Evolutionary conservation across 2,113 vertebrate species (phyloP), one percentile per base, ranked within the genome.

Genomic region (Alexandromys fortis): DNA sequence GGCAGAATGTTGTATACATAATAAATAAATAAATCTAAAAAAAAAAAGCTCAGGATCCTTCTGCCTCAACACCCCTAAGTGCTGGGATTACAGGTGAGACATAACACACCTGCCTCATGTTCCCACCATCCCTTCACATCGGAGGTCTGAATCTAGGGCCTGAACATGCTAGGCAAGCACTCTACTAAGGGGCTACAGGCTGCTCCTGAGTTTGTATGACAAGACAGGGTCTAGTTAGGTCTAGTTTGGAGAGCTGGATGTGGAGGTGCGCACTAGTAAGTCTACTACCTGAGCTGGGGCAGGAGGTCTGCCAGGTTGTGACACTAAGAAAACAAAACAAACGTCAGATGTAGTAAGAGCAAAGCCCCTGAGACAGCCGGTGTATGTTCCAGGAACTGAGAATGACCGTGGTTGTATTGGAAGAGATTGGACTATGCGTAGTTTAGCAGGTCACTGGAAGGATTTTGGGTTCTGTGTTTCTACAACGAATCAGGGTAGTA

Each of bases 331-430:
- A 95, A 30, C 52, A 47, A 78, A 95, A 30, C 45, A 96, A 42
- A 83, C 58, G 94, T 94, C 70, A 89, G 55, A 91, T 78, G 24
- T 16, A 73, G 47, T n/a, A 67, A 88, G 75, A 52, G 47, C 21
- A 86, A 94, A 97, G 24, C 1, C 33, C 65, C 49, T 88, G 58
- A 68, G 47, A 78, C 82, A 33, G n/a, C 65, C 90, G 38, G 61
- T 83, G 26, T 28, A 73, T 38, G 19, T 81, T 86, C 55, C 88
- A 81, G 55, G 65, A 95, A 96, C 58, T 91, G 63, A 92, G 95
- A 86, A 86, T 47, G 21, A 4, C 78, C 78, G 55, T 89, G 73
- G 45, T 55, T 88, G 24, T 38, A 61, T 81, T 91, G 47, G 89
- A 24, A 91, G 42, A 72, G 35, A 65, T 52, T 91, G 95, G 22